A percentile compares a stretch with the other conserved stretches of the same genome.
Conservation (phyloP, 2,888 invertebrate genomes). For the Ennomos fuscantarius region DNA sequence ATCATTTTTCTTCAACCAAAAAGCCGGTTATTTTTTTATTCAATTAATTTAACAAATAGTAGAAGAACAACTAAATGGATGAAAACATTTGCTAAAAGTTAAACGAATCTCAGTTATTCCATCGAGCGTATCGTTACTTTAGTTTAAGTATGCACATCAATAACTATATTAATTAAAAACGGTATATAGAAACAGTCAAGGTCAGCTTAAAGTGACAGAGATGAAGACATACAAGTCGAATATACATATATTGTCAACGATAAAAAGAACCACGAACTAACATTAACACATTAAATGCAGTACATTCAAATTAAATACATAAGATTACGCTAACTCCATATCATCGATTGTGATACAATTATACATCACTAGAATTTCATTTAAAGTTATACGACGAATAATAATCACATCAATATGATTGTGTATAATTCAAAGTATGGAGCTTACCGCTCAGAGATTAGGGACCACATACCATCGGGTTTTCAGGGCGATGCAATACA, state of each 20-base stretch:
- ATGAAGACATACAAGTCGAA: slow-evolving; percentile 30
- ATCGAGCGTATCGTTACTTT: slow-evolving; percentile 3
- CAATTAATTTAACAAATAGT: neutral
- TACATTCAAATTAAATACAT: slow-evolving; percentile 53
- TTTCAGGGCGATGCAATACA: slow-evolving; percentile 8
- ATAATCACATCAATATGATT: slow-evolving; percentile 69
- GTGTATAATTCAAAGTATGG: slow-evolving; percentile 44
- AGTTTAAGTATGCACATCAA: slow-evolving; percentile 7
- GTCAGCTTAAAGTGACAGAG: slow-evolving; percentile 29
- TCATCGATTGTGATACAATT: slow-evolving; percentile 60
- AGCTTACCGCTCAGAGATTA: slow-evolving; percentile 30
- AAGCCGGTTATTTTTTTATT: neutral
- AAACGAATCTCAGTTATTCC: neutral
- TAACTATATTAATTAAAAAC: slow-evolving; percentile 22
- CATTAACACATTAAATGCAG: slow-evolving; percentile 76
- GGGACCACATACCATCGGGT: slow-evolving; percentile 6
- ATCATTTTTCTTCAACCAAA: slow-evolving; percentile 27
- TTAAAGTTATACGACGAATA: slow-evolving; percentile 65
- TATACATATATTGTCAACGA: slow-evolving; percentile 48
- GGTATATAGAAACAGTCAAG: slow-evolving; percentile 30
- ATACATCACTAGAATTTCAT: slow-evolving; percentile 55
- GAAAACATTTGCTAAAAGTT: neutral
- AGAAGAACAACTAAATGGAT: neutral
- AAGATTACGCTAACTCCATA: slow-evolving; percentile 55
- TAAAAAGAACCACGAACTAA: slow-evolving; percentile 50